Evolutionary conservation across 64 coral and sea anemone genomes (phyloP).

Genomic region (Stylophora pistillata): DNA sequence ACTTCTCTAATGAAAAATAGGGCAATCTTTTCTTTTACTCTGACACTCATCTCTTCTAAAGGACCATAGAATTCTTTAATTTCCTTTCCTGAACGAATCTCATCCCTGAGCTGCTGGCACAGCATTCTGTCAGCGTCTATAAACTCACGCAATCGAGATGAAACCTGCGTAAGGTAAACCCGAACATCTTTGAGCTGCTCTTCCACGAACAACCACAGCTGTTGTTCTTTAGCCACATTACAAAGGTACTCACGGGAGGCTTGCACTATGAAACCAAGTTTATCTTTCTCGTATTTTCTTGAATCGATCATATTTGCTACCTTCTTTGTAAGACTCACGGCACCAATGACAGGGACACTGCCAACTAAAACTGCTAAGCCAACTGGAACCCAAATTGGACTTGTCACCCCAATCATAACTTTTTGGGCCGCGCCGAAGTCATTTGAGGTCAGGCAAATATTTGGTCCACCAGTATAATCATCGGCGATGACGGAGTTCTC

Average conservation of each 20-base stretch:
- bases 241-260: not conserved
- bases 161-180: not conserved
- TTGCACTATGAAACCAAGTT: not conserved
- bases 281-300: not conserved
- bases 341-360: not conserved
- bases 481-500: not conserved
- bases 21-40: not conserved
- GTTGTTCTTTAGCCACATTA: not conserved
- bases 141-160: conserved; percentile 5
- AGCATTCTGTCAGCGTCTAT: conserved; percentile 1
- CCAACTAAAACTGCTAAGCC: conserved; percentile 2
- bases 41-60: not conserved
- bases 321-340: not conserved
- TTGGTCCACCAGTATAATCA: not conserved
- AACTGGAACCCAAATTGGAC: conserved; percentile 35
- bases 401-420: conserved; percentile 8
- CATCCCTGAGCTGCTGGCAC: not conserved
- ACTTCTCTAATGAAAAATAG: not conserved
- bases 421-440: not conserved
- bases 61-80: conserved; percentile 11
- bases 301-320: not conserved
- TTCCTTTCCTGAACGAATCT: not conserved
- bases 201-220: not conserved
- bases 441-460: not conserved
- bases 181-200: not conserved